A percentile compares a stretch with the other conserved stretches of the same genome.
Conservation (phyloP, 53 echinoderm and acorn worm genomes). For the Paracentrotus lividus region DNA sequence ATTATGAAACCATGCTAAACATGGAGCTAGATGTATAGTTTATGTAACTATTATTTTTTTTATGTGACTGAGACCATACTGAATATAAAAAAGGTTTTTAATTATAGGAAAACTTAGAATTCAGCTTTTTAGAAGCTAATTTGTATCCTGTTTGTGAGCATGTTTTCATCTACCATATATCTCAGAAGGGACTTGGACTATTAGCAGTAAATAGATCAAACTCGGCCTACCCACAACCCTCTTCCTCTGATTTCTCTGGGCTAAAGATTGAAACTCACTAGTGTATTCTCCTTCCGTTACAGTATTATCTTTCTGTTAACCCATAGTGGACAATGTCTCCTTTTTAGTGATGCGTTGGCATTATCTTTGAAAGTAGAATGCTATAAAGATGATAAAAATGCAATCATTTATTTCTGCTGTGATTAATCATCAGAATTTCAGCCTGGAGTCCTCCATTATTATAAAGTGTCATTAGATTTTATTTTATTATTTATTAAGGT, state of each 20-base stretch:
- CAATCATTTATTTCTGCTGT: no score
- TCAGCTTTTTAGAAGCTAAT: slow-evolving; percentile 10
- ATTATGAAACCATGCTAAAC: background rate
- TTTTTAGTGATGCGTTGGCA: no score
- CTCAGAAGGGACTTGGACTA: slow-evolving; percentile 11
- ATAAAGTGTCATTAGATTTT: no score
- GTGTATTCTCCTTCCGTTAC: slow-evolving; percentile 25
- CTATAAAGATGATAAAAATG: no score
- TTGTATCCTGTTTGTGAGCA: slow-evolving; percentile 31
- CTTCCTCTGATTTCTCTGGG: slow-evolving; percentile 9
- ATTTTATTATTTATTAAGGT: no score
- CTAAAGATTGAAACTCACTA: background rate
- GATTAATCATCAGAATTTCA: no score
- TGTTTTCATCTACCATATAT: background rate
- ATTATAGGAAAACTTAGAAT: background rate
- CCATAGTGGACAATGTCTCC: no score
- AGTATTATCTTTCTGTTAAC: no score
- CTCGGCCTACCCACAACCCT: slow-evolving; percentile 15
- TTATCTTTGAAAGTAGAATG: no score
- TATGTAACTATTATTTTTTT: background rate
- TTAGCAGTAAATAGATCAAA: slow-evolving; percentile 24
- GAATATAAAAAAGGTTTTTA: background rate
- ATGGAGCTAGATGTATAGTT: background rate
- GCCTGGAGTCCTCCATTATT: no score
- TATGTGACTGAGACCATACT: background rate